These are phyloP conservation scores for Eupithecia subumbrata DNA, from an alignment of 2,888 invertebrate species.

Conservation along the genomic window DNA sequence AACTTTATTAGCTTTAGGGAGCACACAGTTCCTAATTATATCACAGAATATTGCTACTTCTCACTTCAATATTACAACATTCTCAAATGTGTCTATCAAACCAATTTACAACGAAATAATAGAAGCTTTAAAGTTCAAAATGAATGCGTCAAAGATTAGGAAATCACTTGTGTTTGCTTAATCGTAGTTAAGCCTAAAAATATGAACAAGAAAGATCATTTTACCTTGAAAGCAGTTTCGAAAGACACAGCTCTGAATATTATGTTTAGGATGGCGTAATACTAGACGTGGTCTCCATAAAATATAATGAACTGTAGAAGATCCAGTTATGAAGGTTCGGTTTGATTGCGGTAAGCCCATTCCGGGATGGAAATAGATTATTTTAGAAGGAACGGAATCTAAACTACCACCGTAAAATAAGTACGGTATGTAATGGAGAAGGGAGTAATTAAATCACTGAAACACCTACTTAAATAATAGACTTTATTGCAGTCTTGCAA, in stretches of 20 bases:
- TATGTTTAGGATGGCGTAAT: slow-evolving; percentile 40
- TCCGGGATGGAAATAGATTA: slow-evolving; percentile 25
- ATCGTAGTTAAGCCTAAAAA: slow-evolving; percentile 3
- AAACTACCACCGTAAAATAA: slow-evolving; percentile 9
- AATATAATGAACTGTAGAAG: slow-evolving; percentile 51
- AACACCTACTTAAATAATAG: slow-evolving; percentile 4
- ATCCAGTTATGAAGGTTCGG: slow-evolving; percentile 46
- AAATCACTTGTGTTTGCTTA: background rate
- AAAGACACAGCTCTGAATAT: slow-evolving; percentile 13
- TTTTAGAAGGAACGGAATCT: slow-evolving; percentile 18
- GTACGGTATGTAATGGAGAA: slow-evolving; percentile 10
- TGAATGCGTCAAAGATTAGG: background rate
- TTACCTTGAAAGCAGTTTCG: background rate
- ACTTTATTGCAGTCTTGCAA: background rate
- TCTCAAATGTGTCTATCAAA: background rate
- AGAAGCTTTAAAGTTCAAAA: background rate
- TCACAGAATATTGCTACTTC: slow-evolving; percentile 26
- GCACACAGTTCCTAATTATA: slow-evolving; percentile 51
- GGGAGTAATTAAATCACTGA: slow-evolving; percentile 10
- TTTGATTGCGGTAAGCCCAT: slow-evolving; percentile 31
- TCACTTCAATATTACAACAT: background rate
- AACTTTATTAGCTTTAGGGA: slow-evolving; percentile 60
- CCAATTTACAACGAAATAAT: background rate
- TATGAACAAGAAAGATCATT: slow-evolving; percentile 3
- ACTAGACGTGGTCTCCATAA: slow-evolving; percentile 49